These are phyloP conservation scores for Lytechinus pictus DNA, from an alignment of 35 echinoderm and acorn worm species.

Conservation along the genomic window DNA sequence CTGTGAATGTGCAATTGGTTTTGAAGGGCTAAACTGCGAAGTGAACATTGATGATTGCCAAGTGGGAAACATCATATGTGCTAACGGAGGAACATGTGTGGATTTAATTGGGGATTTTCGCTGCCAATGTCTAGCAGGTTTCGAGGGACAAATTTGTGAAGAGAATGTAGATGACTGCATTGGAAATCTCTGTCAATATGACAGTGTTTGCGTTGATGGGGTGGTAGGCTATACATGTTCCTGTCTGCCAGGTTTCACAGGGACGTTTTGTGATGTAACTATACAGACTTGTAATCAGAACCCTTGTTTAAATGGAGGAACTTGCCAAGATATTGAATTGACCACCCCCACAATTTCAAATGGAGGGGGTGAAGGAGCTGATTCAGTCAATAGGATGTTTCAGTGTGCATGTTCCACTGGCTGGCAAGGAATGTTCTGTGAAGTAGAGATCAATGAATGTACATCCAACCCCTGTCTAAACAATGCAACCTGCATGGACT, in stretches of 20 bases:
- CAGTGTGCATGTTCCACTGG: slow-evolving; percentile 58
- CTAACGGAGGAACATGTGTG: slow-evolving; percentile 69
- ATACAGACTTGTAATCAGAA: slow-evolving; percentile 54
- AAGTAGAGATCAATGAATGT: slow-evolving; percentile 75
- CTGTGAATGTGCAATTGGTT: slow-evolving; percentile 70
- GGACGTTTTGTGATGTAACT: slow-evolving; percentile 49
- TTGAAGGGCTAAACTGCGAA: slow-evolving; percentile 67
- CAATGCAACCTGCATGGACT: slow-evolving; percentile 62
- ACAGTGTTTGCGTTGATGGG: slow-evolving; percentile 52
- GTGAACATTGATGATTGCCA: slow-evolving; percentile 75
- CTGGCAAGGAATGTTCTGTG: slow-evolving; percentile 56
- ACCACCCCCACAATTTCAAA: slow-evolving; percentile 34
- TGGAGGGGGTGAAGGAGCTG: neutral
- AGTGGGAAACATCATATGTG: slow-evolving; percentile 46
- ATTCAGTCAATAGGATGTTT: slow-evolving; percentile 31
- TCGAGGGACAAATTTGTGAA: slow-evolving; percentile 67
- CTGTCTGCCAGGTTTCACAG: slow-evolving; percentile 56
- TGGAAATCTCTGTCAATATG: slow-evolving; percentile 46
- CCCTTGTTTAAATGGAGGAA: slow-evolving; percentile 69
- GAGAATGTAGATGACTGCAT: slow-evolving; percentile 62
- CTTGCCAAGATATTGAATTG: slow-evolving; percentile 48
- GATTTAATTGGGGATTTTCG: slow-evolving; percentile 61
- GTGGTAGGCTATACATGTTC: slow-evolving; percentile 42
- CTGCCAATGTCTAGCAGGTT: slow-evolving; percentile 61
- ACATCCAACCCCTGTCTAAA: slow-evolving; percentile 58